Evolutionary conservation across 1,140 invertebrate species (phyloP), one percentile per base, ranked within the genome.

Genomic region (Lysiphlebus fabarum): DNA sequence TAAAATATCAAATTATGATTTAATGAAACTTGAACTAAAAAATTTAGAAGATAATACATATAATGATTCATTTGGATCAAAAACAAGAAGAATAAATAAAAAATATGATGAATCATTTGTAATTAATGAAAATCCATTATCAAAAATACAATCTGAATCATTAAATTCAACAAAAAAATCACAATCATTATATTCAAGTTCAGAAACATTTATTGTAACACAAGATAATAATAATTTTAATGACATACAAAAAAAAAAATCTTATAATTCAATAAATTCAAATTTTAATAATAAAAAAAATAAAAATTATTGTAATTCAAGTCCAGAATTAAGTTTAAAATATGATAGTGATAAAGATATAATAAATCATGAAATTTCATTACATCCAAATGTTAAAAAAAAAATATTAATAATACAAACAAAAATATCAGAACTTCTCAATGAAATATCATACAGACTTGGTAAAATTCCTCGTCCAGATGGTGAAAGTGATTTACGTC

Each of bases 401-500:
- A 78, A 74, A 62, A 70, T 80, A 41, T 36, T 77, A 33, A 58
- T 36, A 0, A 67, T 76, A 26, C 78, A 76, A 33, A 70, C 59
- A 14, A 80, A 71, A 58, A 69, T 80, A 10, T 72, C 67, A 1
- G 69, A 70, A 5, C 33, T 77, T 12, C 58, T 80, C 41, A 72
- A 80, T 44, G 75, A 76, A 55, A 78, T 80, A 14, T 68, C 65
- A 5, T 70, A 68, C 36, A 68, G 74, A 64, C 53, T 80, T 6
- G 67, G 67, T n/a, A 73, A 67, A 47, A 72, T 80, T 57, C 72
- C 76, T 7, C 42, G 73, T 8, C 76, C 76, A 7, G 78, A 80
- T 62, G 78, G 77, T 8, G 76, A 78, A 33, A 69, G 63, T 33
- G 78, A 80, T 59, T 47, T 76, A 6, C 65, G 67, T 38, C 67